Evolutionary conservation across 1,140 invertebrate species (phyloP), one percentile per base, ranked within the genome.

Genomic region (Drosophila erecta): DNA sequence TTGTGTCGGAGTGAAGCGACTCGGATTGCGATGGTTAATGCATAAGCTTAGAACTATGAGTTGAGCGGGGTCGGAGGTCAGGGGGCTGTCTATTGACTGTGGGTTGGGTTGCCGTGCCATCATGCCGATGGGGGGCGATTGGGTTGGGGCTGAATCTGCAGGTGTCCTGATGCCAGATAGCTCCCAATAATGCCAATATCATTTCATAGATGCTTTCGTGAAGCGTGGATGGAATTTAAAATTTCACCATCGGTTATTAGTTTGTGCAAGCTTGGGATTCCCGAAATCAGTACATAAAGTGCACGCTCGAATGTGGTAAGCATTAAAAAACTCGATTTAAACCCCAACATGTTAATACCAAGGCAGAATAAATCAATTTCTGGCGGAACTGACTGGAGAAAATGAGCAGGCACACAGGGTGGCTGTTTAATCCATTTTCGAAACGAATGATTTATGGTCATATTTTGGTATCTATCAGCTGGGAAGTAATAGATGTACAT

Each of bases 31-130:
- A 58, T 64, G 62, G 58, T 47, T 65, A 65, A 65, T 65, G 59
- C 62, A 65, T 64, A 65, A 65, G 67, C 65, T 58, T 71, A 71
- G 71, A 71, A 71, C 67, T 71, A 71, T 71, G 62, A 64, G 58
- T 37, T 41, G n/a, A 38, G 22, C 12, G 61, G 60, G 57, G 40
- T 37, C 14, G 58, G 33, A 47, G 15, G 40, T 30, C 30, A 46
- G 37, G 53, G 24, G 35, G 30, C 54, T 35, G 17, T 46, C 55
- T 64, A 65, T 47, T 17, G 57, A 46, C 41, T 65, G 41, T 12
- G 58, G 57, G 43, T 37, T 38, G 7, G 58, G 24, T 30, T 27
- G 61, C 44, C 24, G 49, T 30, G 43, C 59, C 41, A 22, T 14
- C 59, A 64, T 20, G 22, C 62, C 59, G 17, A 22, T 37, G 30